Conservation (phyloP, 2,113 vertebrate genomes). For the Oostethus manadensis region DNA sequence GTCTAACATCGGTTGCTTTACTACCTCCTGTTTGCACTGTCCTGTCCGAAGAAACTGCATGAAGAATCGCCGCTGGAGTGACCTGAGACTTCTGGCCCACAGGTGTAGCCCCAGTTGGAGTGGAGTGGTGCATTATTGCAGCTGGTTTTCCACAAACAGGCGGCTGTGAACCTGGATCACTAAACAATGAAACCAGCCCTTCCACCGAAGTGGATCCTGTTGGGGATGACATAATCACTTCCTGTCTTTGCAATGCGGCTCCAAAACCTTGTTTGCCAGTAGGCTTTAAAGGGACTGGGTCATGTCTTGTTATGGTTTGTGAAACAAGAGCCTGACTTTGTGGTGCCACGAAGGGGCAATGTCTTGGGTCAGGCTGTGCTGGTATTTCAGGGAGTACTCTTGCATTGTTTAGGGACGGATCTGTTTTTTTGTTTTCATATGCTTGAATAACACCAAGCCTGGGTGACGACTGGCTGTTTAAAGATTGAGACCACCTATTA, state of each 20-base stretch:
- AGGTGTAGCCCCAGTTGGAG: slow-evolving; percentile 6
- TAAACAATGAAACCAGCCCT: slow-evolving; percentile 59
- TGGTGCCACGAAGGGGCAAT: slow-evolving; percentile 7
- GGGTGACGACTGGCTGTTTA: neutral
- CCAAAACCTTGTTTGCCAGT: slow-evolving; percentile 4
- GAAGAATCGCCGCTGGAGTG: slow-evolving; percentile 4
- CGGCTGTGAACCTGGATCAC: slow-evolving; percentile 17
- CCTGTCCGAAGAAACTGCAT: neutral
- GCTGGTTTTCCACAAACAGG: slow-evolving; percentile 9
- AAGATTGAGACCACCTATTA: slow-evolving; percentile 5
- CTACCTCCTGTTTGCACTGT: neutral
- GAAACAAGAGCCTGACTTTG: slow-evolving; percentile 9
- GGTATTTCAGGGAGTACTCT: slow-evolving; percentile 14
- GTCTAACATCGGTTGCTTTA: too few relatives aligned
- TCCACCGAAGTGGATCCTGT: slow-evolving; percentile 43
- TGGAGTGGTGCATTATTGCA: neutral
- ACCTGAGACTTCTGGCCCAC: neutral
- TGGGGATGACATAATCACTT: slow-evolving; percentile 9
- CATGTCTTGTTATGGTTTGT: slow-evolving; percentile 14
- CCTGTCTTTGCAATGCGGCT: slow-evolving; percentile 16
- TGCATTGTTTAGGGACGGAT: slow-evolving; percentile 4
- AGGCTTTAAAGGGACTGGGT: neutral
- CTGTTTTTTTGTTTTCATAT: neutral
- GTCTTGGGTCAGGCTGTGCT: slow-evolving; percentile 17
- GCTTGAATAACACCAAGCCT: slow-evolving; percentile 17